Base-by-base conservation (phyloP, 1,140 invertebrate genomes). In the Telenomus remus region DNA sequence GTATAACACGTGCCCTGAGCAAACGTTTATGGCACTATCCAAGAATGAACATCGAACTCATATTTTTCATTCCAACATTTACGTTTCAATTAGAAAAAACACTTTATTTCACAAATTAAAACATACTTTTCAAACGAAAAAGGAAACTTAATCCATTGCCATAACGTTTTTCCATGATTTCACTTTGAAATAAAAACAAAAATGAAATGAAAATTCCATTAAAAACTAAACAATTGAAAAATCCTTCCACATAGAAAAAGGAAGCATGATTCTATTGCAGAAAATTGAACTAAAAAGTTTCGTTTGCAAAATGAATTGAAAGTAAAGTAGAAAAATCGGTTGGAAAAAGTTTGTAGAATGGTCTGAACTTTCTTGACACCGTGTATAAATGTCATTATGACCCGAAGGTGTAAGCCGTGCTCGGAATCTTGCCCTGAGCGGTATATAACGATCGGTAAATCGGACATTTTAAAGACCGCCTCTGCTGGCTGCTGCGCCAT, bases 401-500 rank as follows among this genome's bases (percentile, higher is more conserved):
- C 46, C 66, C 43, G 37, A 57, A 70, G 57, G 51, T 63, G 57
- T 56, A 27, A 54, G 49, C 16, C 49, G 27, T 57, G 64, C 57
- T 70, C 50, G 57, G 37, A 49, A 70, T 70, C 51, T 56, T n/a
- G 50, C 57, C 39, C 46, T 33, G 13, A 63, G 59, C 68, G 39
- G 19, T 27, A 27, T 55, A 70, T 54, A 60, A 71, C 53, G 68
- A 63, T 61, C 68, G 53, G 59, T 57, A 71, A 63, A 71, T 71
- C 68, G 59, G 68, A 56, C 59, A 63, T 72, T 72, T 64, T 72
- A 72, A 72, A 72, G 60, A 72, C 59, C 69, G 53, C 19, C 33
- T 61, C 27, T 56, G 19, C 34, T 27, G 12, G 66, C 68, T 71
- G 44, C 68, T 34, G 68, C 59, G 50, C 66, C 51, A 61, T 70